These are phyloP conservation scores for Lithophane leautieri DNA, from an alignment of 2,888 invertebrate species.

Conservation along the genomic window DNA sequence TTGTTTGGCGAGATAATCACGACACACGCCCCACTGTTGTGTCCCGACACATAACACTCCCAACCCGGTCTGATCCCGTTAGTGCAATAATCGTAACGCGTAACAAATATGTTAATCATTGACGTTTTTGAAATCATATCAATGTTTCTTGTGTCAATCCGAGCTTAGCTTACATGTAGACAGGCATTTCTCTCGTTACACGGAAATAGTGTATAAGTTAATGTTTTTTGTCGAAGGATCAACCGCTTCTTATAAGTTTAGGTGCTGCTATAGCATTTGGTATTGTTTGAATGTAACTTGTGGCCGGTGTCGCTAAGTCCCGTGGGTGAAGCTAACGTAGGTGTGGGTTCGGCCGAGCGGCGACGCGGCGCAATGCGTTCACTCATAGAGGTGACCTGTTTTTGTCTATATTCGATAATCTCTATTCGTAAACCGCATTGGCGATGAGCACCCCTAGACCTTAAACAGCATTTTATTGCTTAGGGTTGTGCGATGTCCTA, in stretches of 20 bases:
- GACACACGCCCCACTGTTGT: slow-evolving; percentile 37
- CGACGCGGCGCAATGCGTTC: slow-evolving; percentile 72
- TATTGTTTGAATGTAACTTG: slow-evolving; percentile 75
- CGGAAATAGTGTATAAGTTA: slow-evolving; percentile 66
- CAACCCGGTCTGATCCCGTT: slow-evolving; percentile 46
- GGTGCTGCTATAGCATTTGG: slow-evolving; percentile 82
- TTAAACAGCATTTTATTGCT: slow-evolving; percentile 59
- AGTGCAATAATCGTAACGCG: slow-evolving; percentile 61
- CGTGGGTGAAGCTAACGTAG: slow-evolving; percentile 81
- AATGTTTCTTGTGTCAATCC: slow-evolving; percentile 64
- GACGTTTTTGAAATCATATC: slow-evolving; percentile 63
- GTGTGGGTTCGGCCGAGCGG: slow-evolving; percentile 74
- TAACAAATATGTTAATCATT: slow-evolving; percentile 58
- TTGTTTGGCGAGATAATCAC: slow-evolving; percentile 38
- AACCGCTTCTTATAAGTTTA: slow-evolving; percentile 74
- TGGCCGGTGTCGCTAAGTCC: slow-evolving; percentile 86
- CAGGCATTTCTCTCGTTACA: slow-evolving; percentile 61
- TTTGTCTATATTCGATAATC: slow-evolving; percentile 72
- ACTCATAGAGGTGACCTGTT: slow-evolving; percentile 69
- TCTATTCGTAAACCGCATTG: slow-evolving; percentile 68
- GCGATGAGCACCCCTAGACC: slow-evolving; percentile 47
- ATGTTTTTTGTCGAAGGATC: slow-evolving; percentile 67
- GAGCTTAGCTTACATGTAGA: slow-evolving; percentile 67
- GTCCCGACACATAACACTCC: slow-evolving; percentile 30
- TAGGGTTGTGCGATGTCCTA: slow-evolving; percentile 61